phyloP scores from a whole-genome alignment of 2,888 invertebrate genomes.

The Dryomyza anilis region DNA sequence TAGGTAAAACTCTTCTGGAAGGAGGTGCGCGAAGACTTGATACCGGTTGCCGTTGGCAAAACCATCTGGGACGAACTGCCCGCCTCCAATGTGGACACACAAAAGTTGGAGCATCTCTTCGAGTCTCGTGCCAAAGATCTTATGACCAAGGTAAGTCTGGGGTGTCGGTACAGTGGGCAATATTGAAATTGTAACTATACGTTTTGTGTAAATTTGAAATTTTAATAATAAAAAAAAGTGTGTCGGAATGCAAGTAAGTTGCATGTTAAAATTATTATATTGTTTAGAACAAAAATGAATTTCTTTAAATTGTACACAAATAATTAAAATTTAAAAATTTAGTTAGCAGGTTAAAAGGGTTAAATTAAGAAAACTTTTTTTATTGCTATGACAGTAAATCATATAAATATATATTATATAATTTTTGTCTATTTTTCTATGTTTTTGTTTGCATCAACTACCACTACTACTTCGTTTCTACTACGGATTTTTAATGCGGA shows the following conservation, averaged over 20 bases:
- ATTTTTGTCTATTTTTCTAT: conserved; percentile 34
- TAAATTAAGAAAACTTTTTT: background rate
- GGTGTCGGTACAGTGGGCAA: background rate
- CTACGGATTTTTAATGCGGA: conserved; percentile 32
- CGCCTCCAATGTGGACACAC: conserved; percentile 84
- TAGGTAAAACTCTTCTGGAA: conserved; percentile 92
- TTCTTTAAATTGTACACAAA: background rate
- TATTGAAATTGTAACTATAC: background rate
- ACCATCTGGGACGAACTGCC: conserved; percentile 92
- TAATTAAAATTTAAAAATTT: background rate
- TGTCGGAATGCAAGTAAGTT: background rate
- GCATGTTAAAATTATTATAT: background rate
- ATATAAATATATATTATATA: conserved; percentile 25
- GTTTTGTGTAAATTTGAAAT: background rate
- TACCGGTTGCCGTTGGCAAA: conserved; percentile 68
- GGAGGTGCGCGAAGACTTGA: conserved; percentile 77
- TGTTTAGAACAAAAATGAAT: background rate
- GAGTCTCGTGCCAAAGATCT: conserved; percentile 96
- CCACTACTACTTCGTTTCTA: conserved; percentile 26
- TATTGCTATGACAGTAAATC: background rate
- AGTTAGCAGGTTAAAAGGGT: no score
- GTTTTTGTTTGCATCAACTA: conserved; percentile 29
- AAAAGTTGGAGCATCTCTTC: conserved; percentile 94
- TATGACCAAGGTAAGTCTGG: conserved; percentile 79
- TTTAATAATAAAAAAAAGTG: background rate